phyloP scores from a whole-genome alignment of 2,113 vertebrate genomes.

The Cephalopterus ornatus region DNA sequence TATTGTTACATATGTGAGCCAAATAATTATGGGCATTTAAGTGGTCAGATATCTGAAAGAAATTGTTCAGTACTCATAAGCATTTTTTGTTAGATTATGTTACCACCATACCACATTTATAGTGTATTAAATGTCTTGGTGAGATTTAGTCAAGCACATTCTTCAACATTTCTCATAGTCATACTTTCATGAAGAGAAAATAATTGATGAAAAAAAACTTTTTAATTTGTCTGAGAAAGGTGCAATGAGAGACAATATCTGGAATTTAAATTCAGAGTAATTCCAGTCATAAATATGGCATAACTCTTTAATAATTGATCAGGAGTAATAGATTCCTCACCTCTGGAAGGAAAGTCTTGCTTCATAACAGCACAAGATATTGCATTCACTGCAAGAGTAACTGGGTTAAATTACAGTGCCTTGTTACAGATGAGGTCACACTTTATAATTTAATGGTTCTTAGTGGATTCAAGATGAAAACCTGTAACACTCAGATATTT shows the following conservation, averaged over 20 bases:
- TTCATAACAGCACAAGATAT: not conserved
- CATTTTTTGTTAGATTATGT: slow-evolving; percentile 14
- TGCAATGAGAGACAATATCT: not conserved
- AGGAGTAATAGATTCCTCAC: not conserved
- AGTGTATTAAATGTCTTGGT: slow-evolving; percentile 16
- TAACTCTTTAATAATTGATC: not conserved
- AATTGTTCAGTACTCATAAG: slow-evolving; percentile 41
- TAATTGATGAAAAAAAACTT: not conserved
- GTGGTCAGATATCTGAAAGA: slow-evolving; percentile 18
- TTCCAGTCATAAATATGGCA: not conserved
- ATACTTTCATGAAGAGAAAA: not conserved
- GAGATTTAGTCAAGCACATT: slow-evolving; percentile 15
- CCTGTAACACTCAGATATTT: not conserved
- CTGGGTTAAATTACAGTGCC: not conserved
- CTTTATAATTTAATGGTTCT: not conserved
- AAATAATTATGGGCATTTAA: slow-evolving; percentile 58
- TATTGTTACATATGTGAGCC: not conserved
- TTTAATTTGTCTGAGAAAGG: not conserved
- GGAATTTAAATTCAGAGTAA: not conserved
- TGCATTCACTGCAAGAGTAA: not conserved
- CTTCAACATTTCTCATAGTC: not conserved
- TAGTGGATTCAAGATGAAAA: not conserved
- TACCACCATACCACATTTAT: slow-evolving; percentile 34
- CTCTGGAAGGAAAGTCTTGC: not conserved
- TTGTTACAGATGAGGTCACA: not conserved